phyloP scores from a whole-genome alignment of 2,797 vertebrate genomes.

The Merluccius polli region DNA sequence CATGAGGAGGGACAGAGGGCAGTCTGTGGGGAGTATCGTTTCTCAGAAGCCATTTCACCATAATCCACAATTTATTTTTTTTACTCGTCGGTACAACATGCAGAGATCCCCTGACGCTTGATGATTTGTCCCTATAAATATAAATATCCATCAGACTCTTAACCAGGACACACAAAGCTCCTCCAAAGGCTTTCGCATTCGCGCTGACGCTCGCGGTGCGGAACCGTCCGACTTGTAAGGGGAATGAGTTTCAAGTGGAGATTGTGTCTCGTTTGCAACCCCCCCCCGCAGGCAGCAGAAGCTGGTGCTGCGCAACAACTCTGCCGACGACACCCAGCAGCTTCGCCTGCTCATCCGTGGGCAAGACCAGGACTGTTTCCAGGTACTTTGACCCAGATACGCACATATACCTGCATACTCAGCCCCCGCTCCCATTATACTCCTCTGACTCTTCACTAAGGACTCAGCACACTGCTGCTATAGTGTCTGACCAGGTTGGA shows the following conservation, averaged over 20 bases:
- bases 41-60: constrained; percentile 56
- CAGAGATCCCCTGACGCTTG: too few relatives aligned
- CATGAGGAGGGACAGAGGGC: constrained; percentile 53
- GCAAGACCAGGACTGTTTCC: constrained; percentile 96
- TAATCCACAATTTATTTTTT: constrained; percentile 52
- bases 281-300: constrained; percentile 82
- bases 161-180: neutral
- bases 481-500: neutral
- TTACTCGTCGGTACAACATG: constrained; percentile 39
- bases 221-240: neutral
- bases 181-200: too few relatives aligned
- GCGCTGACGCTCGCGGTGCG: neutral
- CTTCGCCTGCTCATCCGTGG: constrained; percentile 89
- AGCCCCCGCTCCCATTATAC: neutral
- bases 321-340: constrained; percentile 74
- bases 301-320: constrained; percentile 88
- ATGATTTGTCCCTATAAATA: too few relatives aligned
- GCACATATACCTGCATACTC: too few relatives aligned
- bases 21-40: constrained; percentile 43
- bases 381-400: constrained; percentile 68
- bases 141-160: neutral
- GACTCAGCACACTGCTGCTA: neutral
- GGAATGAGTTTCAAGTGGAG: neutral
- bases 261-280: neutral
- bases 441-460: neutral